Evolutionary conservation across 2,113 vertebrate genomes (phyloP), one percentile per base, ranked within the genome.

Genomic region (Mustela lutreola): DNA sequence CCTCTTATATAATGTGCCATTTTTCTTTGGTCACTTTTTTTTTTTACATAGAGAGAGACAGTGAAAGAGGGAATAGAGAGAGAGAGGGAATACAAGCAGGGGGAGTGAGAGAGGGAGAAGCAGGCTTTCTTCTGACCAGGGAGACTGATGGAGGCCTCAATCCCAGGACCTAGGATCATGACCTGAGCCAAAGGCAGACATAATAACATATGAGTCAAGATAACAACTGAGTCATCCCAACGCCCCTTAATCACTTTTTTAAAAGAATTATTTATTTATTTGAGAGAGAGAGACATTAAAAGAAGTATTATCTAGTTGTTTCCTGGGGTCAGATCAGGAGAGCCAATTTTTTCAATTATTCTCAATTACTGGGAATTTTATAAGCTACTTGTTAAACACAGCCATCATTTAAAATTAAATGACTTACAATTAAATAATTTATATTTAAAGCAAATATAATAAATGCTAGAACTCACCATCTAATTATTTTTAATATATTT

Each of bases 291-390:
- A n/a, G 16, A 58, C 19, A 60, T 60, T 60, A 60, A 62, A 76
- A 58, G 36, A 76, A 88, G 73, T 95, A 63, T 39, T 87, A 80
- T 39, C 11, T 19, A 31, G 5, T 60, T 22, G 26, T 86, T 42
- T 56, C 2, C 26, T 48, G 18, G 3, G 62, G n/a, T 95, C 22
- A 80, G n/a, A 71, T 42, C 33, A 65, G 24, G 24, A 56, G 42
- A 96, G 73, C 11, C 42, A 92, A 58, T n/a, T 86, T 19, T 94
- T 93, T 70, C 33, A 95, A 53, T 76, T 91, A 63, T 36, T 76
- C 36, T 81, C 28, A 93, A 95, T 92, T 88, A 87, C 4, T 88
- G 45, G n/a, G 36, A 95, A 88, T 79, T 83, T 96, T 86, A 58
- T 15, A 94, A 92, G 53, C 24, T 28, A 91, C 36, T 70, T 71